Evolutionary conservation across 2,888 invertebrate species (phyloP), one percentile per base, ranked within the genome.

Genomic region (Tolmerus cingulatus): DNA sequence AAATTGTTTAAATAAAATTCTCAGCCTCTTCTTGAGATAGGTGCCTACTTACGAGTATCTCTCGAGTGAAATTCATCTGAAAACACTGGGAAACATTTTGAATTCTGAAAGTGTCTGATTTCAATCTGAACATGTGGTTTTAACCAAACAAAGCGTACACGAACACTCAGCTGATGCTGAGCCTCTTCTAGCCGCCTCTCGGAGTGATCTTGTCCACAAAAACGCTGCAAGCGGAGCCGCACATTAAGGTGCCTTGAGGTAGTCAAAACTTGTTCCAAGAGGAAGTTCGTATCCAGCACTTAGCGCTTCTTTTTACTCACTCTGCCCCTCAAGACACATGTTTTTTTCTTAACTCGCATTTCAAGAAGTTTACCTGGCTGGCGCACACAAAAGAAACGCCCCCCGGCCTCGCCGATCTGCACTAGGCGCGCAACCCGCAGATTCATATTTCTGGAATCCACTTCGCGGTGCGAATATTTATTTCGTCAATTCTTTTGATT

Each of bases 221-320:
- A 66, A 74, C n/a, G 74, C 16, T 43, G 43, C 30, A 84, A 74
- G 40, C 74, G 19, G 43, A 37, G 84, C 3, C 66, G 40, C 74
- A 84, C 37, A 34, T 84, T 84, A 43, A 84, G 84, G 40, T 84
- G 74, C 66, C 84, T 84, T 84, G 66, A 84, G 84, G 84, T 84
- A 74, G 74, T 84, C 84, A 74, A 74, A 84, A 84, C 84, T 84
- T 40, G 66, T 84, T 84, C 27, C 74, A 74, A 66, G 84, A 84
- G 84, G 84, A 84, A 84, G 84, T 84, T 74, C 74, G 5, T 55
- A 27, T 30, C 74, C 66, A 84, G 40, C 37, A 51, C 74, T 66
- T 66, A 23, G 27, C 23, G 27, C 27, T 66, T 23, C 5, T 23
- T 66, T 66, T 27, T 66, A 19, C 27, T 66, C 66, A 66, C 27